Conservation (phyloP, 2,113 vertebrate species). For the Gymnorhina tibicen region DNA sequence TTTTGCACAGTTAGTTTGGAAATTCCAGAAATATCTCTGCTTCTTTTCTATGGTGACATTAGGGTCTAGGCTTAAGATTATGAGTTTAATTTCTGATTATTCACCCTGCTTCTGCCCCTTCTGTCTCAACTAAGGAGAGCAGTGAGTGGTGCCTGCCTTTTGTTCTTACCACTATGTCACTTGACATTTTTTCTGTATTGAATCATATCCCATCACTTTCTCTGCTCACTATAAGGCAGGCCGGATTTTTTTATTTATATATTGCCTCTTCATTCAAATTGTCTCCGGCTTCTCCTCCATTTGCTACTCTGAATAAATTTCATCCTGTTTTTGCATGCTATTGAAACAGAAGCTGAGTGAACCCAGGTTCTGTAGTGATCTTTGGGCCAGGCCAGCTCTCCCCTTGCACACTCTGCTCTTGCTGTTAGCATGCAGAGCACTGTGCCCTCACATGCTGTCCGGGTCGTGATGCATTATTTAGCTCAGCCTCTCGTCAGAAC, state of each 20-base stretch:
- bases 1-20: background rate
- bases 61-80: background rate
- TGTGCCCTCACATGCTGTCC: background rate
- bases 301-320: background rate
- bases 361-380: background rate
- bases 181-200: background rate
- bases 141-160: background rate
- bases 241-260: background rate
- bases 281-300: background rate
- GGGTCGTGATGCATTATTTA: constrained; percentile 21
- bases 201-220: background rate
- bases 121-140: background rate
- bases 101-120: background rate
- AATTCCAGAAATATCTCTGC: background rate
- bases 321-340: background rate
- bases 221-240: background rate
- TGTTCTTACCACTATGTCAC: background rate
- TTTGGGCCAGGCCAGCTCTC: constrained; percentile 5
- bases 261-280: background rate
- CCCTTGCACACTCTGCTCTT: background rate
- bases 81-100: background rate
- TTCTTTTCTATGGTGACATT: background rate
- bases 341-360: background rate
- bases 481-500: background rate
- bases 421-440: background rate